phyloP scores from a whole-genome alignment of 37 sponge, comb jelly and placozoan species.

The Cliona cf. orientalis region DNA sequence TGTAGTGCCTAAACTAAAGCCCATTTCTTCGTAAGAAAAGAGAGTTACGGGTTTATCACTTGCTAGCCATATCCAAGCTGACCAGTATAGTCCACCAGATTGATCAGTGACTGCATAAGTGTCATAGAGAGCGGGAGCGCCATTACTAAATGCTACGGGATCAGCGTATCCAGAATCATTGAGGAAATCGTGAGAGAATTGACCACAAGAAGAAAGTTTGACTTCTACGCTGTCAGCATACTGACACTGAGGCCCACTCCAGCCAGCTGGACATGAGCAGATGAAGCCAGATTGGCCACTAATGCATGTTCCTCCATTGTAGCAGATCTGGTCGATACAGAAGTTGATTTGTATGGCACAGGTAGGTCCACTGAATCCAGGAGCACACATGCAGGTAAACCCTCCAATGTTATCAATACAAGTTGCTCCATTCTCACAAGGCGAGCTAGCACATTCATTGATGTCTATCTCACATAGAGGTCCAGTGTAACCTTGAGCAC shows the following conservation, averaged over 20 bases:
- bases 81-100: constrained; percentile 22
- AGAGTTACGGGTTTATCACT: neutral
- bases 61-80: constrained; percentile 56
- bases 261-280: constrained; percentile 40
- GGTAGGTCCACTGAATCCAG: constrained; percentile 32
- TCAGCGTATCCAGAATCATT: neutral
- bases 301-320: constrained; percentile 46
- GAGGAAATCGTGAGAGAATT: constrained; percentile 20
- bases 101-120: neutral
- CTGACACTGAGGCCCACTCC: constrained; percentile 47
- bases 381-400: constrained; percentile 26
- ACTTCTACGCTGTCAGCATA: constrained; percentile 10
- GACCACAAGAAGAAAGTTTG: constrained; percentile 40
- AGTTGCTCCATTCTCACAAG: constrained; percentile 43
- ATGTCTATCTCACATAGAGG: constrained; percentile 12
- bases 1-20: neutral
- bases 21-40: neutral
- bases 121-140: neutral
- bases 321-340: constrained; percentile 27
- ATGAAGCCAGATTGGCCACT: neutral
- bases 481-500: constrained; percentile 42
- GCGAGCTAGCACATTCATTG: constrained; percentile 3
- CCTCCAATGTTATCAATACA: constrained; percentile 11
- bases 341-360: constrained; percentile 35
- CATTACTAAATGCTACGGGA: constrained; percentile 5